Percentiles rank a stretch among this genome's conserved stretches.
Conservation (phyloP, 2,888 invertebrate species). For the Platycheirus rosarum region DNA sequence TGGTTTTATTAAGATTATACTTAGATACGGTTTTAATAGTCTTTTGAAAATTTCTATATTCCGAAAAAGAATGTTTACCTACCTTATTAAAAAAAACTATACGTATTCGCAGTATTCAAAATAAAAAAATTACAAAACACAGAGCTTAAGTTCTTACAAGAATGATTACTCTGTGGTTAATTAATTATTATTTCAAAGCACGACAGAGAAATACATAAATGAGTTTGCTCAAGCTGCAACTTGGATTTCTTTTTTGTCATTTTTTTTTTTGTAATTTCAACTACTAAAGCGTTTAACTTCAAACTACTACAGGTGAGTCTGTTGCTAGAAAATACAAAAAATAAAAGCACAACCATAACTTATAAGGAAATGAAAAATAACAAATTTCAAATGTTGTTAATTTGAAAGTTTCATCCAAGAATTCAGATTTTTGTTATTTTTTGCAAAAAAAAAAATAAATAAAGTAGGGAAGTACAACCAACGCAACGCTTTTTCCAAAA, state of each 20-base stretch:
- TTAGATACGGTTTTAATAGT: no score
- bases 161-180: constrained; percentile 9
- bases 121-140: no score
- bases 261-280: constrained; percentile 4
- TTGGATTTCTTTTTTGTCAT: neutral
- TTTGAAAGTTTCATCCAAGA: constrained; percentile 60
- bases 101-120: no score
- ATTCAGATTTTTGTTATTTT: constrained; percentile 23
- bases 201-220: constrained; percentile 14
- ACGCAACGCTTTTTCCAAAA: constrained; percentile 3
- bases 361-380: constrained; percentile 54
- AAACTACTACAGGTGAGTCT: constrained; percentile 7
- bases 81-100: no score
- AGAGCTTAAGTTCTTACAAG: no score
- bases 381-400: constrained; percentile 58
- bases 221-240: constrained; percentile 3
- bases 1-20: no score
- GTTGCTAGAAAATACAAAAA: neutral
- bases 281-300: constrained; percentile 6
- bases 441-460: constrained; percentile 9
- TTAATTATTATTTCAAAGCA: constrained; percentile 22
- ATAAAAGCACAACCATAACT: constrained; percentile 11
- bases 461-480: constrained; percentile 24
- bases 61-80: no score
- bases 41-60: no score